Evolutionary conservation across 1,140 invertebrate genomes (phyloP), one percentile per base, ranked within the genome.

Genomic region (Drosophila sp.): DNA sequence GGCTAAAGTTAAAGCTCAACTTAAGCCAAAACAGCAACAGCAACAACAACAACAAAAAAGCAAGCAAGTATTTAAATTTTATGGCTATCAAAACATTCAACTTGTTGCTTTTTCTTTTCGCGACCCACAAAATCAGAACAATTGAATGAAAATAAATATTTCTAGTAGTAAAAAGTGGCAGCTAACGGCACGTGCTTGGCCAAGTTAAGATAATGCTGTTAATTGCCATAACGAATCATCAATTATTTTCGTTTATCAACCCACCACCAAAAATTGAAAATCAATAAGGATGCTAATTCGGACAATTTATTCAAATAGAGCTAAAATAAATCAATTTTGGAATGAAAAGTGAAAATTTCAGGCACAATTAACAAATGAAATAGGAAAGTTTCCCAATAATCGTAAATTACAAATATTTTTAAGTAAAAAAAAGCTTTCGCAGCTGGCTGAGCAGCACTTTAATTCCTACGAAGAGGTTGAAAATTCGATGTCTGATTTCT

Each of bases 171-270:
- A n/a, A 38, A 13, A 9, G n/a, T n/a, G n/a, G n/a, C n/a, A 18
- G 9, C 21, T 27, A 8, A 8, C n/a, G 34, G 16, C 34, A 61
- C 34, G 16, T 41, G 27, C 16, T 13, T 18, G 5, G 50, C 2
- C 43, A 58, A 14, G 32, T 59, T 66, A 46, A 57, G 29, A 25
- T 48, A 40, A 34, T 16, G 9, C 41, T 40, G 41, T 18, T 65
- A 71, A 71, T 71, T 57, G n/a, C 51, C 61, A 7, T 65, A 43
- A 16, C 25, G 36, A 50, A 65, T 65, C 27, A 51, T 18, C 32
- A 25, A 34, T 57, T 9, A 65, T 40, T 46, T 29, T n/a, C 14
- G 41, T 2, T 11, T 14, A 21, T 32, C 27, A 7, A 4, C 21
- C 14, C 7, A n/a, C 46, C 8, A 36, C 56, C n/a, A 38, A 38